Percentiles rank a stretch among this genome's conserved stretches.
phyloP scores from a whole-genome alignment of 2,797 vertebrate genomes.

The Odontamblyopus rebecca region DNA sequence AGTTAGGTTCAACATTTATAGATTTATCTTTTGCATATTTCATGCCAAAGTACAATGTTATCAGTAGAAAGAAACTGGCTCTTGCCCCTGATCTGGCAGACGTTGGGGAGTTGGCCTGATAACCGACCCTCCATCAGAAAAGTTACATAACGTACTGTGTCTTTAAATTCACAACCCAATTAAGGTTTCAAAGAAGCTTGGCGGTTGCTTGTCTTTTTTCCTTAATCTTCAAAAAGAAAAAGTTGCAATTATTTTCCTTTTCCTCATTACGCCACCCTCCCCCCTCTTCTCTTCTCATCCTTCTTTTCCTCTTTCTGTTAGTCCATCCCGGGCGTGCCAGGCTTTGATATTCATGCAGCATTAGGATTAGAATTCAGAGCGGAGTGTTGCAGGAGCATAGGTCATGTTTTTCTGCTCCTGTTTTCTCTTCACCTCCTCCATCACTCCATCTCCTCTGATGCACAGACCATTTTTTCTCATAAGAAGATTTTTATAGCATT shows the following conservation, averaged over 20 bases:
- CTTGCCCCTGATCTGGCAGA: too few species aligned
- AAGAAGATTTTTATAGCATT: background rate
- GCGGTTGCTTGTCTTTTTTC: constrained; percentile 38
- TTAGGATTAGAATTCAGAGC: constrained; percentile 63
- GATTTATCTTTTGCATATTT: too few species aligned
- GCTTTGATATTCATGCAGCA: constrained; percentile 77
- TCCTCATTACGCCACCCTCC: constrained; percentile 55
- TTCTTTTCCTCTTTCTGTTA: constrained; percentile 18
- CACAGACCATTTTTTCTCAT: background rate
- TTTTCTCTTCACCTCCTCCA: constrained; percentile 36
- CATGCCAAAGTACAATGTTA: too few species aligned
- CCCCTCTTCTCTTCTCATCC: constrained; percentile 4
- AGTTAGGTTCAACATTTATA: too few species aligned
- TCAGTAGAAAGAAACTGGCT: too few species aligned
- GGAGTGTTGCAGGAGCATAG: constrained; percentile 43
- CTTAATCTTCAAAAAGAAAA: constrained; percentile 64
- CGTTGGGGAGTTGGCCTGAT: background rate
- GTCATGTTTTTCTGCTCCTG: constrained; percentile 48
- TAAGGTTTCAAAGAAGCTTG: constrained; percentile 41
- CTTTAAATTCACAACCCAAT: constrained; percentile 29
- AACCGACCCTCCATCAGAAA: background rate
- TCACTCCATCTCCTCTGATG: constrained; percentile 1
- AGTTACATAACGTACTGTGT: background rate
- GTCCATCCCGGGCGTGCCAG: constrained; percentile 45
- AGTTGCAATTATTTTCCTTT: constrained; percentile 61